These are phyloP conservation scores for Agelastica alni DNA, from an alignment of 2,888 invertebrate species.

Conservation along the genomic window DNA sequence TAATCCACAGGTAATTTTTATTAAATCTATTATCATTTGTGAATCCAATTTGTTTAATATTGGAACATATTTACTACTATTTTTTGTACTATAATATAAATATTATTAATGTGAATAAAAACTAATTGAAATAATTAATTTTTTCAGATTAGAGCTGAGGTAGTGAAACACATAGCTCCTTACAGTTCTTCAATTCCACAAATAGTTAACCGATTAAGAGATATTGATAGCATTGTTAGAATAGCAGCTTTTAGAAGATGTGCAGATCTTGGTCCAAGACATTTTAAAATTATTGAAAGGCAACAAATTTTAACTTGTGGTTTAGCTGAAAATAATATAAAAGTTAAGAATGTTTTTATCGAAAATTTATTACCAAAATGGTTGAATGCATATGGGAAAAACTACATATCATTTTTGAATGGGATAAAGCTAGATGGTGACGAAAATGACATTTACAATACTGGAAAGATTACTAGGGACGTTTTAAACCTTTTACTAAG, in stretches of 20 bases:
- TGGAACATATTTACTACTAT: too few species aligned
- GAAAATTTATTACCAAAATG: conserved; percentile 71
- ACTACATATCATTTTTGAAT: conserved; percentile 70
- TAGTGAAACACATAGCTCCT: conserved; percentile 41
- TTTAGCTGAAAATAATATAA: conserved; percentile 64
- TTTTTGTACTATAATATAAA: too few species aligned
- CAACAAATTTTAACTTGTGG: conserved; percentile 66
- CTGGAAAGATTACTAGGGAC: conserved; percentile 60
- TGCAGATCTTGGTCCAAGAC: conserved; percentile 39
- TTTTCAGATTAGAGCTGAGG: conserved; percentile 40
- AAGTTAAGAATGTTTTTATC: conserved; percentile 57
- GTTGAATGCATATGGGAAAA: conserved; percentile 72
- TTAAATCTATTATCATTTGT: too few species aligned
- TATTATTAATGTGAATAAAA: too few species aligned
- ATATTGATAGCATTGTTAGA: conserved; percentile 77
- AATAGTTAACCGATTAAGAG: conserved; percentile 69
- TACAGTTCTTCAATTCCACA: conserved; percentile 35
- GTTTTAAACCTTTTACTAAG: conserved; percentile 62
- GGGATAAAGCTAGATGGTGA: conserved; percentile 74
- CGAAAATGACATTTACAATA: conserved; percentile 65
- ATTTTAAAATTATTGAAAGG: conserved; percentile 68
- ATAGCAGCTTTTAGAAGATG: conserved; percentile 58
- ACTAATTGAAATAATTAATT: neutral
- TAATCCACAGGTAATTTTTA: conserved; percentile 70
- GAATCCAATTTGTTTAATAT: too few species aligned